Evolutionary conservation across 2,888 invertebrate species (phyloP), one percentile per base, ranked within the genome.

Genomic region (Eupithecia insigniata): DNA sequence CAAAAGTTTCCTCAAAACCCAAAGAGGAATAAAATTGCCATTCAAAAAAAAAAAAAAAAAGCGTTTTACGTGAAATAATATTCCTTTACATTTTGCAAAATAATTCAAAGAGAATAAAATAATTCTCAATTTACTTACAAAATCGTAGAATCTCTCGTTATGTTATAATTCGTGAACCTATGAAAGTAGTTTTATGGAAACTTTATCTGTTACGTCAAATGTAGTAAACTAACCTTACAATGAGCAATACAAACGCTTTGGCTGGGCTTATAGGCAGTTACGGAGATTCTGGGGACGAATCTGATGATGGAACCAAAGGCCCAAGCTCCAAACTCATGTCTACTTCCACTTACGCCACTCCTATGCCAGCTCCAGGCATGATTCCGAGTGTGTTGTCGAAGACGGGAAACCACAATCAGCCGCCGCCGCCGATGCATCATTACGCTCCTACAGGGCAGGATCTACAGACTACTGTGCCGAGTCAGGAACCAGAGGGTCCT

Each of bases 221-320:
- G 66, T 61, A 62, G 46, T 26, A 67, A 73, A 30, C 46, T 74
- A 74, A 74, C 71, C 71, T 66, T 18, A 81, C 74, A 72, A 92
- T 93, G 93, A 93, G 93, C 92, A 90, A 90, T 80, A 73, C 79
- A 6, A 93, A 92, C 77, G 89, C 93, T 16, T 80, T 93, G 72
- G 87, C 86, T 69, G 89, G 92, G 34, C 83, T 93, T 69, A 83
- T 93, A 22, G 91, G 88, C 14, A 89, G 84, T 78, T 94, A 94
- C 75, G 92, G 90, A 10, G 93, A 93, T 82, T 92, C 93, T 0
- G 93, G 90, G 30, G 92, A 92, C 2, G 93, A 93, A 61, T 88
- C 90, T 0, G 93, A 93, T 39, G 84, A 87, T 74, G 85, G 81
- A 14, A 43, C 65, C 22, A 70, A 67, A n/a, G 36, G n/a, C 39